Base-by-base conservation (phyloP, 1,140 invertebrate species). In the Phenacoccus solenopsis region DNA sequence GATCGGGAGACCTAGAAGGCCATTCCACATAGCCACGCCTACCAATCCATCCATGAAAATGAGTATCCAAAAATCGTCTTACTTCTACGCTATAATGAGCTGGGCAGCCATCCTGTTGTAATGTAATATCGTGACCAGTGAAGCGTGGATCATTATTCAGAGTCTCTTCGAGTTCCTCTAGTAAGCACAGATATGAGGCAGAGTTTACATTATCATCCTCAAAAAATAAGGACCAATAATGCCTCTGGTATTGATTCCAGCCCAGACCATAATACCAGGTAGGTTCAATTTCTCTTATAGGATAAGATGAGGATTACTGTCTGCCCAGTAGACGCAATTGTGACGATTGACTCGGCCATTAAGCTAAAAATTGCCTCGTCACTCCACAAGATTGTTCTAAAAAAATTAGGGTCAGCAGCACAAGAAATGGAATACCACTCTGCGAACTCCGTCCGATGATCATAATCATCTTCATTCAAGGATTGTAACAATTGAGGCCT, bases 281-380 rank as follows among this genome's bases (percentile, higher is more conserved):
- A 74, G 74, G 75, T 78, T 77, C 49, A 79, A 72, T 70, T 75
- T 76, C 67, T 70, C 75, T 72, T 77, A 70, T 72, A 77, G 73
- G 71, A 76, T 72, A 24, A 70, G 70, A 73, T 75, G 57, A 22
- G 75, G 75, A 72, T 78, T 77, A 59, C 67, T 67, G 38, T 5
- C 5, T 49, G 38, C 38, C 38, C 38, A 49, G 16, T 49, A 78
- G 13, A 74, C 64, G 68, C 75, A 78, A 72, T 80, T 79, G 71
- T 79, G 76, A 56, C 77, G 77, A 72, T 78, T 79, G 12, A 79
- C 76, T 68, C 73, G 75, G 20, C 78, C 77, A 72, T 74, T 74
- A 78, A 72, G 72, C 77, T 73, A 69, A 78, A 80, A 74, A 77
- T 74, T 68, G 74, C 76, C 74, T 78, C 76, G 72, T 78, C 76